These are phyloP conservation scores for Reticulitermes lucifugus DNA, from an alignment of 2,888 invertebrate species.

Conservation along the genomic window DNA sequence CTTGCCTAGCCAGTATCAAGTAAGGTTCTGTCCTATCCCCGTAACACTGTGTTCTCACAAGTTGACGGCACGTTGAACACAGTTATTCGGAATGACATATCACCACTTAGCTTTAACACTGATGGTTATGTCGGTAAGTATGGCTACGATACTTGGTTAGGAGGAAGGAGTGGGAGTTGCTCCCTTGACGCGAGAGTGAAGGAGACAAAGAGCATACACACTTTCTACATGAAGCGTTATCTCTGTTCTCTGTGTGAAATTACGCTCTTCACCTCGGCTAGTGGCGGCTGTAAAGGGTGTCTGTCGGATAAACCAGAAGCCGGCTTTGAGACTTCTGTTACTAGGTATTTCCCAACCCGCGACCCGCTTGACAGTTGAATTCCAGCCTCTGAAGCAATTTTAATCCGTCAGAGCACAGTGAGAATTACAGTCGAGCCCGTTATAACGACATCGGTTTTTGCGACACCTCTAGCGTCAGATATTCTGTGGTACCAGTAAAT, in stretches of 20 bases:
- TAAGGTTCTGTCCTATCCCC: not conserved
- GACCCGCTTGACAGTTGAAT: not conserved
- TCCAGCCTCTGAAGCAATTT: too few species aligned
- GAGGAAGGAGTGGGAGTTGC: not conserved
- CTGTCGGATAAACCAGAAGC: slow-evolving; percentile 21
- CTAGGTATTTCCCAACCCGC: not conserved
- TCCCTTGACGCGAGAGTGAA: not conserved
- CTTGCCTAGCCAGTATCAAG: not conserved
- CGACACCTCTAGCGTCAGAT: too few species aligned
- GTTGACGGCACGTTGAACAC: slow-evolving; percentile 13
- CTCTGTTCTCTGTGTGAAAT: slow-evolving; percentile 37
- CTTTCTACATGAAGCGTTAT: slow-evolving; percentile 34
- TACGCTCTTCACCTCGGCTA: slow-evolving; percentile 3
- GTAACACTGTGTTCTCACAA: not conserved
- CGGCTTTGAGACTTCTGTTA: not conserved
- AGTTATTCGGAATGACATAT: slow-evolving; percentile 33
- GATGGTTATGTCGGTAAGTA: slow-evolving; percentile 34
- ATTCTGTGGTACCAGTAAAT: too few species aligned
- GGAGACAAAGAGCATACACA: slow-evolving; percentile 18
- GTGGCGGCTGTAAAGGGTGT: slow-evolving; percentile 16
- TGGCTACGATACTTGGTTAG: not conserved
- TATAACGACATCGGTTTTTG: too few species aligned
- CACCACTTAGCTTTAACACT: slow-evolving; percentile 32
- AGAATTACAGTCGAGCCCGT: too few species aligned
- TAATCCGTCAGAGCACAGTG: too few species aligned